Evolutionary conservation across 2,888 invertebrate species (phyloP), one percentile per base, ranked within the genome.

Genomic region (Epinotia demarniana): DNA sequence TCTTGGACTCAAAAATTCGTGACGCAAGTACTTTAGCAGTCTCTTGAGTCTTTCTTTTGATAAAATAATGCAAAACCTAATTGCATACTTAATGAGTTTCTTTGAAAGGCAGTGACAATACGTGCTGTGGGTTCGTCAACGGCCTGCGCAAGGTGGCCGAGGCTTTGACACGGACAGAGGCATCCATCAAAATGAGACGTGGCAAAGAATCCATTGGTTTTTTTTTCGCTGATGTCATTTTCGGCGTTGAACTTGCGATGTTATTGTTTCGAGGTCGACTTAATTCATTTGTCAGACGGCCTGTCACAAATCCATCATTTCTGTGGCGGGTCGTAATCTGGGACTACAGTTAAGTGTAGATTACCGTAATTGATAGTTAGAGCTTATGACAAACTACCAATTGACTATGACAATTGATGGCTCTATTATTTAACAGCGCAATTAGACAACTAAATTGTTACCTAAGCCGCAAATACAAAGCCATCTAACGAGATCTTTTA

Each of bases 1-100:
- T 87, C 72, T 86, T 83, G 78, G 80, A 84, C 82, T 82, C 79
- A 79, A 82, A 84, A 85, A 82, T 80, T 84, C 79, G 81, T 87
- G 85, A 88, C 85, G 86, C 86, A 86, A 87, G 85, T 82, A 83
- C 75, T 80, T 81, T 83, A 84, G 72, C 79, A 81, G 82, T 79
- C 72, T 76, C 78, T 82, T 76, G 78, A 81, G 81, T 80, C 69
- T 76, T 79, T 83, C 77, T 73, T 80, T 77, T 78, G 79, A 79
- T 76, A 78, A 77, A 69, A 67, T 74, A 70, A 72, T 77, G 79
- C 77, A 76, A 73, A 75, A 70, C 70, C 79, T 78, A 80, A 79
- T 83, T 81, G 78, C 76, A 80, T 81, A 82, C 79, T 79, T 77
- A 79, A 81, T 78, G 72, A 71, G 71, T 60, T 74, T 77, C 64